A percentile compares a stretch with the other conserved stretches of the same genome.
Evolutionary conservation across 2,888 invertebrate genomes (phyloP).

Genomic region (Icerya purchasi): DNA sequence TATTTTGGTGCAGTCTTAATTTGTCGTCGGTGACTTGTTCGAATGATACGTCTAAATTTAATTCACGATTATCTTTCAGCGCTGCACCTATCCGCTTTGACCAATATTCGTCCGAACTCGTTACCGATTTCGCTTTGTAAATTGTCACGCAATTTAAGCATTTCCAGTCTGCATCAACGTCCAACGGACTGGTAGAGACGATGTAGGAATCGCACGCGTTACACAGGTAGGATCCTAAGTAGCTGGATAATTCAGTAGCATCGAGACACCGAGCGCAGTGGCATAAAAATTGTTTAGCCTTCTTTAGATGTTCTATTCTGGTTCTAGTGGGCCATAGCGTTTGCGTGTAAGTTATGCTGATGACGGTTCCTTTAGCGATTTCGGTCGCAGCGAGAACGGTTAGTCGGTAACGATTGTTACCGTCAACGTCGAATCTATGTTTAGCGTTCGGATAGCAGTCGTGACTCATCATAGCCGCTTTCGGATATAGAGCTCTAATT

Average conservation of each 20-base stretch:
- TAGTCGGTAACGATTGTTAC: constrained; percentile 30
- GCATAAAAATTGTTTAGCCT: constrained; percentile 45
- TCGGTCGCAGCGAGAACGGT: constrained; percentile 39
- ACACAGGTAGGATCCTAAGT: constrained; percentile 36
- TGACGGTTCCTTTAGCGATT: constrained; percentile 41
- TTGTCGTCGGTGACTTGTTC: constrained; percentile 29
- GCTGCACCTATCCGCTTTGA: constrained; percentile 32
- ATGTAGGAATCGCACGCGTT: constrained; percentile 38
- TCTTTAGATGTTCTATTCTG: constrained; percentile 36
- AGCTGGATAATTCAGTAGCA: constrained; percentile 43
- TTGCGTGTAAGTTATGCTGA: constrained; percentile 48
- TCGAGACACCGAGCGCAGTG: constrained; percentile 42
- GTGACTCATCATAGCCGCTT: constrained; percentile 46
- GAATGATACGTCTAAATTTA: no score
- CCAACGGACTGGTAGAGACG: constrained; percentile 36
- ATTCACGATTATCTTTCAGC: constrained; percentile 25
- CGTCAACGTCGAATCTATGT: constrained; percentile 38
- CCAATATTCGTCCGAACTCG: constrained; percentile 37
- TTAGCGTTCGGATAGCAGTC: constrained; percentile 49
- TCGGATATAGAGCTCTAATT: constrained; percentile 31
- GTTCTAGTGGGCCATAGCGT: constrained; percentile 44
- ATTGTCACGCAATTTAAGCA: constrained; percentile 40
- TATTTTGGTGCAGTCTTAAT: constrained; percentile 41
- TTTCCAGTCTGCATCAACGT: constrained; percentile 37
- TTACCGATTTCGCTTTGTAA: constrained; percentile 34